These are phyloP conservation scores for Dasysyrphus tricinctus DNA, from an alignment of 2,888 invertebrate genomes.

Conservation along the genomic window DNA sequence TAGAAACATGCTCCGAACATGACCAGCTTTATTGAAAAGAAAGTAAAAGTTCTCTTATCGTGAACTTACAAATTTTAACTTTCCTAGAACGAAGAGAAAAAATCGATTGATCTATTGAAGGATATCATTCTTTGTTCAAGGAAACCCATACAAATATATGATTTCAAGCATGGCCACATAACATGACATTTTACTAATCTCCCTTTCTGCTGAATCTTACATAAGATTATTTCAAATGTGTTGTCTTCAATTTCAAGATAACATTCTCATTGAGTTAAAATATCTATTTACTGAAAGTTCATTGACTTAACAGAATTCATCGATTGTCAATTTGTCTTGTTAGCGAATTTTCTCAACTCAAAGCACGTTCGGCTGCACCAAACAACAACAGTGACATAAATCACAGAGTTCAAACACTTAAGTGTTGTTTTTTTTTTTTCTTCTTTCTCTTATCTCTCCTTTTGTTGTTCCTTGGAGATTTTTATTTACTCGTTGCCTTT, in stretches of 20 bases:
- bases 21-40: too few relatives aligned
- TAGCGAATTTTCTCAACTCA: slow-evolving; percentile 24
- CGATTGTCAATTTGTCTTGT: slow-evolving; percentile 57
- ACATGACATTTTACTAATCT: neutral
- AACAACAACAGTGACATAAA: slow-evolving; percentile 54
- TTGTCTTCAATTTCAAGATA: neutral
- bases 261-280: neutral
- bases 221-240: neutral
- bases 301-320: slow-evolving; percentile 29
- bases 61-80: too few relatives aligned
- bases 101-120: too few relatives aligned
- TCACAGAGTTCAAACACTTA: slow-evolving; percentile 48
- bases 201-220: neutral
- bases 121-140: too few relatives aligned
- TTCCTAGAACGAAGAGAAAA: too few relatives aligned
- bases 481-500: slow-evolving; percentile 29
- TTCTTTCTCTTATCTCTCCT: slow-evolving; percentile 12
- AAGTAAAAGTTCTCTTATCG: too few relatives aligned
- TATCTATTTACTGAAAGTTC: slow-evolving; percentile 36
- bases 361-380: slow-evolving; percentile 49
- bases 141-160: too few relatives aligned
- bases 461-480: slow-evolving; percentile 38
- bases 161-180: neutral
- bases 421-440: neutral
- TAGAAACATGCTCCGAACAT: too few relatives aligned